phyloP scores from a whole-genome alignment of 2,888 invertebrate genomes.

The Drosophila sordidapex region DNA sequence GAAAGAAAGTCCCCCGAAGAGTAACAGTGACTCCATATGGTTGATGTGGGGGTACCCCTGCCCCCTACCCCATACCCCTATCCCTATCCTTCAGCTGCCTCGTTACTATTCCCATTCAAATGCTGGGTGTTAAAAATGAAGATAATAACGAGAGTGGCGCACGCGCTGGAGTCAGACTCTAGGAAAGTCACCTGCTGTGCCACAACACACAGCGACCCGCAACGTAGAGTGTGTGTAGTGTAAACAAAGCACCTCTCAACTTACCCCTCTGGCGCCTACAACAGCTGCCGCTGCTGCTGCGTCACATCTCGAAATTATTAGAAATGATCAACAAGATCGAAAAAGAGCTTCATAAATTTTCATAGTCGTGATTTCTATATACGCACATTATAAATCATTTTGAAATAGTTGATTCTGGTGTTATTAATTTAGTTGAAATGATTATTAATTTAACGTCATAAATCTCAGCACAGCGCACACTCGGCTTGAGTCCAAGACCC shows the following conservation, averaged over 20 bases:
- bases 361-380: constrained; percentile 41
- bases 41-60: constrained; percentile 37
- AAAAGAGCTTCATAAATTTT: constrained; percentile 49
- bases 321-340: constrained; percentile 63
- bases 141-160: constrained; percentile 75
- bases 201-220: constrained; percentile 41
- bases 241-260: constrained; percentile 51
- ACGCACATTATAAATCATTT: constrained; percentile 76
- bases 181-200: constrained; percentile 72
- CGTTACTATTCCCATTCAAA: constrained; percentile 1
- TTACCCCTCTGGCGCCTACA: constrained; percentile 30
- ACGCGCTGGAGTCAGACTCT: constrained; percentile 63
- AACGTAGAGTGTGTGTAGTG: constrained; percentile 27
- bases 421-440: constrained; percentile 80
- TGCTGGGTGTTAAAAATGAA: constrained; percentile 79
- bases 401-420: constrained; percentile 35
- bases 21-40: constrained; percentile 53
- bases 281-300: constrained; percentile 5
- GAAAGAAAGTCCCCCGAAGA: constrained; percentile 57
- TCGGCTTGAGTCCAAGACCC: constrained; percentile 36
- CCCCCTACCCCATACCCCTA: neutral
- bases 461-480: constrained; percentile 57
- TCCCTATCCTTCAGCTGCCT: neutral
- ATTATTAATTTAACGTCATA: constrained; percentile 76
- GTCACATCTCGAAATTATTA: constrained; percentile 49